Base-by-base conservation (phyloP, 2,888 invertebrate species). In the Clunio marinus region DNA sequence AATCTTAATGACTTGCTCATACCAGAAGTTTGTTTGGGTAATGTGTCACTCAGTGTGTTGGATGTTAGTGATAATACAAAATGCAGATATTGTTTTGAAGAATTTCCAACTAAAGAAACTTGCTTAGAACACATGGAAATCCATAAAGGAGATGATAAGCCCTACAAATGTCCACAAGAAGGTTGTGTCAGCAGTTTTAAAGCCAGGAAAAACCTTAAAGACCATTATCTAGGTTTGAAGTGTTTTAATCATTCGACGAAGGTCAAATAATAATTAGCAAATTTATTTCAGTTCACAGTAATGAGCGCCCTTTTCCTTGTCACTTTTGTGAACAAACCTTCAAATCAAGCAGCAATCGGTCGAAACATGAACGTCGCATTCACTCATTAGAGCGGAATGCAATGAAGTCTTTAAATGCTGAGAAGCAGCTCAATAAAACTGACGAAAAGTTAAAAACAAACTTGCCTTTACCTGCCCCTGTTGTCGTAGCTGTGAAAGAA, bases 161-260 rank as follows among this genome's bases (percentile, higher is more conserved):
- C 63, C 7, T 63, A 63, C 20, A 45, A 46, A 28, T 63, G 63
- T 46, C 63, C 63, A 27, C 63, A 63, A 3, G 63, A 63, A 8
- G 63, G 63, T 28, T 63, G 63, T 22, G 46, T 46, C 7, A 63
- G 63, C 17, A 15, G 27, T 15, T 63, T 63, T 17, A 63, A 63
- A 46, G 63, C 63, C 13, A 45, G 63, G 13, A 63, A 63, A 25
- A 63, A 63, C 24, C 27, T 63, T 15, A 63, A 63, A 46, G 63
- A 63, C 28, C 63, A 63, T 28, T 63, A 63, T 13, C 27, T 63
- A 27, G 62, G 62, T 62, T n/a, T 24, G 37, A 1, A 15, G 15
- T 3, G 20, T 4, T 57, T 32, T 32, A 32, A 32, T 32, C 8
- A 8, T 32, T n/a, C n/a, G n/a, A n/a, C n/a, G n/a, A n/a, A n/a